Percentiles rank a stretch among this genome's conserved stretches.
Conservation (phyloP, 2,888 invertebrate genomes). For the Cataglyphis livida region DNA sequence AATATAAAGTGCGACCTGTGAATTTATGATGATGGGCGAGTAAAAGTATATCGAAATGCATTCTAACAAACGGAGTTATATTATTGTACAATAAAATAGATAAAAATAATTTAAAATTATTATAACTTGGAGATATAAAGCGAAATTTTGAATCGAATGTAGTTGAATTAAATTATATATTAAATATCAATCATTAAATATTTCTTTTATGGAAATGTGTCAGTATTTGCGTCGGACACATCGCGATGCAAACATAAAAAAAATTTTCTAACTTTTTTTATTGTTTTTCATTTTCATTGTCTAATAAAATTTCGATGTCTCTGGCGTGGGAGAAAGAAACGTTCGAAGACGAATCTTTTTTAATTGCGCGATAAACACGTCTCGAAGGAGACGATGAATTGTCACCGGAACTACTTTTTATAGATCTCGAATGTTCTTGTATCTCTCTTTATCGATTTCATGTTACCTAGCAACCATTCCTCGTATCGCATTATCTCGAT, state of each 20-base stretch:
- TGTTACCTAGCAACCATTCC: slow-evolving; percentile 60
- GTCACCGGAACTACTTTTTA: slow-evolving; percentile 55
- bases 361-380: slow-evolving; percentile 36
- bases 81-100: not conserved
- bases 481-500: slow-evolving; percentile 71
- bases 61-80: not conserved
- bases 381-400: slow-evolving; percentile 19
- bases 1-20: slow-evolving; percentile 38
- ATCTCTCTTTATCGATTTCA: slow-evolving; percentile 62
- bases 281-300: not conserved
- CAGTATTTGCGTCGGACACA: not conserved
- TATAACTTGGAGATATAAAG: not conserved
- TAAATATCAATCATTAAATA: too few relatives aligned
- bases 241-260: not conserved
- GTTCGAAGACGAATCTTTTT: not conserved
- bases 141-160: not conserved
- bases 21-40: slow-evolving; percentile 15
- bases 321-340: not conserved
- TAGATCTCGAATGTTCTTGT: slow-evolving; percentile 42
- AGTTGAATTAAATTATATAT: slow-evolving; percentile 15
- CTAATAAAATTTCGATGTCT: not conserved
- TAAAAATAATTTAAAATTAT: not conserved
- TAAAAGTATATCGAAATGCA: slow-evolving; percentile 6
- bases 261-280: not conserved
- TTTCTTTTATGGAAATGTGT: not conserved